phyloP scores from a whole-genome alignment of 2,888 invertebrate genomes.

The Lasioglossum calceatum region DNA sequence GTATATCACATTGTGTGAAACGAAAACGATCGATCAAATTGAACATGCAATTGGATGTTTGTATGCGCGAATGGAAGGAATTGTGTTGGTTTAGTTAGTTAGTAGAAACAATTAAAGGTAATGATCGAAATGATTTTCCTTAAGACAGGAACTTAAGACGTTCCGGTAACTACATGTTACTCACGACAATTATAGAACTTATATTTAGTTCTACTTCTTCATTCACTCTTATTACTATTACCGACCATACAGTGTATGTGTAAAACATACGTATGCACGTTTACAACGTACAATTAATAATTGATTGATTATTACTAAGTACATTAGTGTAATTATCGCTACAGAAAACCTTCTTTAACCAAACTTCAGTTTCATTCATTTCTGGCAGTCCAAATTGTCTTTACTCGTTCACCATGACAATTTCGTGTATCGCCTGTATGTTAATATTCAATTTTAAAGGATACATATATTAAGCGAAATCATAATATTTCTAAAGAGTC shows the following conservation, averaged over 20 bases:
- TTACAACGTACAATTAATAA: neutral
- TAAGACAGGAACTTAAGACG: neutral
- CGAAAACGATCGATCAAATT: neutral
- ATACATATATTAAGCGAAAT: neutral
- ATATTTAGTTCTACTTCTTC: neutral
- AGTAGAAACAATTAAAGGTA: neutral
- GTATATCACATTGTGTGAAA: neutral
- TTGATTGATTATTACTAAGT: neutral
- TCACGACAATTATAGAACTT: neutral
- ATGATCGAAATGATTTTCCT: neutral
- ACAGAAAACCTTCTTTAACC: slow-evolving; percentile 24
- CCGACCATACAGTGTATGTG: neutral
- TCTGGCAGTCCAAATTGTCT: neutral
- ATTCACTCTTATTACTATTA: neutral
- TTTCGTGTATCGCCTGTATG: neutral
- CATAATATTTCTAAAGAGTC: neutral
- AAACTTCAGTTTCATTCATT: neutral
- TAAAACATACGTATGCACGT: neutral
- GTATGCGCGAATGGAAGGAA: neutral
- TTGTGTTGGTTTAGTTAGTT: neutral
- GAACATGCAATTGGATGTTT: slow-evolving; percentile 10
- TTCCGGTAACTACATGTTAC: neutral
- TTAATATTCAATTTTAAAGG: neutral
- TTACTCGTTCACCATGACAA: neutral
- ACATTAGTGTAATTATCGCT: neutral